Evolutionary conservation across 2,888 invertebrate genomes (phyloP), one percentile per base, ranked within the genome.

Genomic region (Rotaria macrura): DNA sequence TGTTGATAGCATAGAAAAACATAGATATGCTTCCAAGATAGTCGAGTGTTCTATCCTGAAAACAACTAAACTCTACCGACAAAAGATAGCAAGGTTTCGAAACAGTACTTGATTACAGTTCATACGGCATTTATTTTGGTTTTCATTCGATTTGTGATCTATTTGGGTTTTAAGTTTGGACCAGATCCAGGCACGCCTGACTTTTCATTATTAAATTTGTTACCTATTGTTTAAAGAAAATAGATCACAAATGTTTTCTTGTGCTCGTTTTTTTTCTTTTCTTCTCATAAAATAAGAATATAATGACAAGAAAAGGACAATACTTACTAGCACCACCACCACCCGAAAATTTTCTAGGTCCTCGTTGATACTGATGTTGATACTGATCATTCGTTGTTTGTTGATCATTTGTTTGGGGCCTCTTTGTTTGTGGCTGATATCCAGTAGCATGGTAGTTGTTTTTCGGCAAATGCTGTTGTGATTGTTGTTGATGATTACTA

Each of bases 131-230:
- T 49, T 84, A 84, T 29, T 84, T 49, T 49, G 84, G 57, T 40
- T 84, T 84, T 23, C n/a, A 52, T 57, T 25, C 43, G 57, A 57
- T 25, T 57, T 40, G 65, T 84, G 2, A 38, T 57, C 12, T 84
- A 84, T 57, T 23, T 57, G 10, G 84, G 65, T n/a, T 84, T 43
- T 84, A 43, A 57, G 43, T n/a, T 57, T 40, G 84, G 84, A 49
- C n/a, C 55, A 43, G 84, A 84, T 57, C 65, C 84, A 52, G 84
- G 65, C 12, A 14, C 17, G 17, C 84, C 84, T 29, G 57, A 38
- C 23, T 84, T 84, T 25, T 57, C 84, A 20, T 57, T 84, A 14
- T 1, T 55, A 1, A 43, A 40, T 38, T 29, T 84, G 7, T 43
- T 84, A 52, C 84, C 79, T 79, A 79, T 79, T 43, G n/a, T 25